Evolutionary conservation across 2,113 vertebrate genomes (phyloP).

Genomic region (Gavialis gangeticus): DNA sequence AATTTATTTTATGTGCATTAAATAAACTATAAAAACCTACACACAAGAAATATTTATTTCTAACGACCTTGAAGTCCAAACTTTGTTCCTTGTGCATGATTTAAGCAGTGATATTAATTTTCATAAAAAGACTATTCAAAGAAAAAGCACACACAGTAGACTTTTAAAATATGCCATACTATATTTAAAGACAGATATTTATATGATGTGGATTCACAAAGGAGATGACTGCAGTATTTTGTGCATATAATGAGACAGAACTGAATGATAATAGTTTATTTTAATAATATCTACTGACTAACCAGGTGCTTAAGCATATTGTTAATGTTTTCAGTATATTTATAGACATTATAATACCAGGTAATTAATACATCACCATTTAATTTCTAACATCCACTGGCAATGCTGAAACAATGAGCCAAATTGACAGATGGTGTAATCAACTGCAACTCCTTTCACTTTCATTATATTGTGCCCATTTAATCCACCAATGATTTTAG

Average conservation of each 20-base stretch:
- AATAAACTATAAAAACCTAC: background rate
- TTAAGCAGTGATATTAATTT: background rate
- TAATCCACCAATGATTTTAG: background rate
- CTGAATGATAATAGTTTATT: background rate
- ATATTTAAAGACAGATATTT: background rate
- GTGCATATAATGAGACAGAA: background rate
- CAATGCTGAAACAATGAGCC: background rate
- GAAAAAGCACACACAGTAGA: background rate
- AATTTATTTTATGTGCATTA: background rate
- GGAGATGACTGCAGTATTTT: background rate
- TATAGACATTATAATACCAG: slow-evolving; percentile 11
- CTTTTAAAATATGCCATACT: background rate
- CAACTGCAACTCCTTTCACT: slow-evolving; percentile 13
- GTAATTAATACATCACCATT: background rate
- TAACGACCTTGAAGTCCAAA: background rate
- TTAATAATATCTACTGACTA: background rate
- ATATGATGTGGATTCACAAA: background rate
- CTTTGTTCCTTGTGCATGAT: background rate
- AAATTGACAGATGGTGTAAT: slow-evolving; percentile 23
- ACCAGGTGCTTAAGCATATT: background rate
- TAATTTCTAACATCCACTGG: background rate
- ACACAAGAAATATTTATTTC: background rate
- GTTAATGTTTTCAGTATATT: background rate
- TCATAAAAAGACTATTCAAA: background rate
- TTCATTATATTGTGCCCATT: slow-evolving; percentile 17